Conservation (phyloP, 2,113 vertebrate genomes). For the Peromyscus californicus region DNA sequence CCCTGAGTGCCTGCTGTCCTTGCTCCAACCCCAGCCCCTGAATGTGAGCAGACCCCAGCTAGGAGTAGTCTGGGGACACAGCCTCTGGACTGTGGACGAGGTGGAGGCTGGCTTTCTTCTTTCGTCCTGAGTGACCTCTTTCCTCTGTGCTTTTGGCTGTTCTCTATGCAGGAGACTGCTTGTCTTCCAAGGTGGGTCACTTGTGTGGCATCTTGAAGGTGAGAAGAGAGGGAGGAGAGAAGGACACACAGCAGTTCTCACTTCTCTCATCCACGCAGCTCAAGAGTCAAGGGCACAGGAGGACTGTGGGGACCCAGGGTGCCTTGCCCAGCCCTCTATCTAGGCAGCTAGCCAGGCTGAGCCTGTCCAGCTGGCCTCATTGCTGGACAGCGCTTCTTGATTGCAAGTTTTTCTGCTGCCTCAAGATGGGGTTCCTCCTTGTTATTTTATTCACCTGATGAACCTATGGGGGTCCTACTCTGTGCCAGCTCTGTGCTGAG, state of each 20-base stretch:
- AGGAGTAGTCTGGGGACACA: neutral
- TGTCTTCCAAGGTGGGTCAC: neutral
- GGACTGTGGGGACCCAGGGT: neutral
- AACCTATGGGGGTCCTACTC: neutral
- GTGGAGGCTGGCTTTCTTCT: neutral
- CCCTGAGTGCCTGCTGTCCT: neutral
- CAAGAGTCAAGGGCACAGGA: neutral
- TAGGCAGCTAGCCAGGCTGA: neutral
- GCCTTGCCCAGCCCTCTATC: neutral
- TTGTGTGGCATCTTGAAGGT: neutral
- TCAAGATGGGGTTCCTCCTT: neutral
- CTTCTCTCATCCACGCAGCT: neutral
- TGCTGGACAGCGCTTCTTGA: neutral
- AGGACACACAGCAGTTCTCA: neutral
- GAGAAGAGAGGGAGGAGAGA: neutral
- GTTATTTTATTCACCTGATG: neutral
- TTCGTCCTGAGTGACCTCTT: neutral
- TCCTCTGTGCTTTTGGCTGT: neutral
- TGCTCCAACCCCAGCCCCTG: neutral
- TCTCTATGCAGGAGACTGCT: neutral
- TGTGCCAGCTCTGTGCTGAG: neutral
- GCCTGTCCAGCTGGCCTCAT: neutral
- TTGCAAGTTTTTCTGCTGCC: neutral
- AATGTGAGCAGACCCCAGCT: neutral
- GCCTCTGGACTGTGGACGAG: neutral